Percentiles rank a stretch among this genome's conserved stretches.
These are phyloP conservation scores for Clavelina lepadiformis DNA, from an alignment of 23 tunicate genomes.

Conservation along the genomic window DNA sequence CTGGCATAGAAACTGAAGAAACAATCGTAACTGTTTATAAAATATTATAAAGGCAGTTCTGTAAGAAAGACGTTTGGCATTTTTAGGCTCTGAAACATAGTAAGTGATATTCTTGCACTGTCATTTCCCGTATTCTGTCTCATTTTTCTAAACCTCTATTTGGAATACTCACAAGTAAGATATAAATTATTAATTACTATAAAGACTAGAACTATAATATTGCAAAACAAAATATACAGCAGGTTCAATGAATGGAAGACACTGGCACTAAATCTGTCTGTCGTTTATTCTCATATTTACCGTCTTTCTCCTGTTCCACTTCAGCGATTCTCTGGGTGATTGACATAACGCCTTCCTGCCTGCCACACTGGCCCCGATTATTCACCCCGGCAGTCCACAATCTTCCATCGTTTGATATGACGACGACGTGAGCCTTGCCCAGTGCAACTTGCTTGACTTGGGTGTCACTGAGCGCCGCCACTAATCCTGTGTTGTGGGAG, in stretches of 20 bases:
- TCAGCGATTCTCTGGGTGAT: slow-evolving; percentile 58
- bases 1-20: slow-evolving; percentile 61
- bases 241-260: too few species aligned
- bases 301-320: slow-evolving; percentile 61
- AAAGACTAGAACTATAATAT: too few species aligned
- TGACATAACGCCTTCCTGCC: slow-evolving; percentile 42
- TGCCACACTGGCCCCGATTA: slow-evolving; percentile 68
- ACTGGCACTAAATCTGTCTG: not conserved
- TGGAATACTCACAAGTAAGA: too few species aligned
- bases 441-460: slow-evolving; percentile 37
- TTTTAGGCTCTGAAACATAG: too few species aligned
- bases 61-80: too few species aligned
- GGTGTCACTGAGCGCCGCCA: slow-evolving; percentile 25
- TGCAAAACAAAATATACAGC: too few species aligned
- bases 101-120: too few species aligned
- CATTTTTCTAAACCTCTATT: too few species aligned
- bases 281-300: slow-evolving; percentile 2
- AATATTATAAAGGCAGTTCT: too few species aligned
- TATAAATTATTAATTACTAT: too few species aligned
- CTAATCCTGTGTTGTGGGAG: slow-evolving; percentile 27
- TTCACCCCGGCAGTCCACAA: slow-evolving; percentile 73
- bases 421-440: slow-evolving; percentile 71
- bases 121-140: too few species aligned
- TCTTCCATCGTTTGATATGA: slow-evolving; percentile 41
- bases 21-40: too few species aligned